A percentile compares a stretch with the other conserved stretches of the same genome.
Conservation (phyloP, 2,113 vertebrate species). For the Microtus ochrogaster region DNA sequence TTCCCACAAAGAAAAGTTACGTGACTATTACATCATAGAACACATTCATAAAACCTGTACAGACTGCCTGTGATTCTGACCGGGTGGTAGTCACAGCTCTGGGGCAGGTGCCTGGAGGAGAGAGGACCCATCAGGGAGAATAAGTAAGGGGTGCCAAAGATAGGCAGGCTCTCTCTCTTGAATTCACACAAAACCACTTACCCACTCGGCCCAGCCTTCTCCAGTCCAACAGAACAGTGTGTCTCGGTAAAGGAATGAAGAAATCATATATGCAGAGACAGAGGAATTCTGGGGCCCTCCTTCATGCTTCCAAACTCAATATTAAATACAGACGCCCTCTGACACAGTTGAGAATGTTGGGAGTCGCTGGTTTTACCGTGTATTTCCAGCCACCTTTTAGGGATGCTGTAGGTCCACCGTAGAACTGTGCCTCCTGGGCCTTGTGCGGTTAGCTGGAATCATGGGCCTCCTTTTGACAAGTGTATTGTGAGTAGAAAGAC, state of each 20-base stretch:
- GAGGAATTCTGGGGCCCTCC: not conserved
- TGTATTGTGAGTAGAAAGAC: not conserved
- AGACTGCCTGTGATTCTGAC: not conserved
- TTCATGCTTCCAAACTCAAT: not conserved
- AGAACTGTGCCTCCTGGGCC: not conserved
- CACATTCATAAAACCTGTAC: not conserved
- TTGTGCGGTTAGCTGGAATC: not conserved
- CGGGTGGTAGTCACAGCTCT: not conserved
- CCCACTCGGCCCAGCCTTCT: not conserved
- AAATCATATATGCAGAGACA: not conserved
- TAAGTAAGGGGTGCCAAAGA: not conserved
- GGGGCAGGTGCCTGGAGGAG: not conserved
- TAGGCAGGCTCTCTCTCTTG: not conserved
- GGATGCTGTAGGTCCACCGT: accelerated
- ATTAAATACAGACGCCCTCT: not conserved
- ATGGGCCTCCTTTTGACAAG: not conserved
- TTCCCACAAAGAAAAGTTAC: constrained; percentile 8
- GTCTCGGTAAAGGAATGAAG: not conserved
- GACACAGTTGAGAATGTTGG: not conserved
- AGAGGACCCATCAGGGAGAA: not conserved
- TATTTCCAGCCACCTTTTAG: not conserved
- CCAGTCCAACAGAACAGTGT: not conserved
- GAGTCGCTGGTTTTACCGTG: not conserved
- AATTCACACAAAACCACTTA: not conserved
- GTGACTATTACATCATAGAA: not conserved